These are phyloP conservation scores for Pungitius pungitius DNA, from an alignment of 2,113 vertebrate species.

Conservation along the genomic window DNA sequence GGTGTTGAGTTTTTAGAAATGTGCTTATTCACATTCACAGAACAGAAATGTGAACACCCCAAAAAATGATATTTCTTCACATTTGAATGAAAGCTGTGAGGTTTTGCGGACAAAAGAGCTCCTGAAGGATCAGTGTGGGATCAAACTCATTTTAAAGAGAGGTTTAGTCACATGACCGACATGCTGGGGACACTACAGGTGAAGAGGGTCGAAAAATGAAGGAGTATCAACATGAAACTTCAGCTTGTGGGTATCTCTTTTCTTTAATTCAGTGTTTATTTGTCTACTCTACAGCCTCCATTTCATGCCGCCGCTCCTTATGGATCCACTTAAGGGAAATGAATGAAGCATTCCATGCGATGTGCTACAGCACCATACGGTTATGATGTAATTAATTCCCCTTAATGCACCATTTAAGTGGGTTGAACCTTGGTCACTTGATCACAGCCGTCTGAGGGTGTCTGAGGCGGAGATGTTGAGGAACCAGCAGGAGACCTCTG, in stretches of 20 bases:
- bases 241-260: not conserved
- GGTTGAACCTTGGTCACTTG: not conserved
- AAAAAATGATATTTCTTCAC: too few species aligned
- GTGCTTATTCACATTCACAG: too few species aligned
- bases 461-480: not conserved
- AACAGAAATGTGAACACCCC: too few species aligned
- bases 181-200: not conserved
- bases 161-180: not conserved
- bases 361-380: constrained; percentile 17
- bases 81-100: not conserved
- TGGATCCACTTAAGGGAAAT: constrained; percentile 28
- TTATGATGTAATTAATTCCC: constrained; percentile 39
- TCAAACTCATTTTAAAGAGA: not conserved
- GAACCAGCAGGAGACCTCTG: not conserved
- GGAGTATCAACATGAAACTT: not conserved
- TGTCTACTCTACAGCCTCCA: constrained; percentile 3
- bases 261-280: constrained; percentile 24
- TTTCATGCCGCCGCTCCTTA: not conserved
- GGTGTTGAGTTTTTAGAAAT: too few species aligned
- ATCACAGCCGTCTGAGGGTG: constrained; percentile 29
- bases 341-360: constrained; percentile 27
- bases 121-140: not conserved
- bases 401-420: constrained; percentile 36
- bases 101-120: not conserved
- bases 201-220: too few species aligned